Evolutionary conservation across 2,888 invertebrate genomes (phyloP), one percentile per base, ranked within the genome.

Genomic region (Melikaiella ostensackeni): DNA sequence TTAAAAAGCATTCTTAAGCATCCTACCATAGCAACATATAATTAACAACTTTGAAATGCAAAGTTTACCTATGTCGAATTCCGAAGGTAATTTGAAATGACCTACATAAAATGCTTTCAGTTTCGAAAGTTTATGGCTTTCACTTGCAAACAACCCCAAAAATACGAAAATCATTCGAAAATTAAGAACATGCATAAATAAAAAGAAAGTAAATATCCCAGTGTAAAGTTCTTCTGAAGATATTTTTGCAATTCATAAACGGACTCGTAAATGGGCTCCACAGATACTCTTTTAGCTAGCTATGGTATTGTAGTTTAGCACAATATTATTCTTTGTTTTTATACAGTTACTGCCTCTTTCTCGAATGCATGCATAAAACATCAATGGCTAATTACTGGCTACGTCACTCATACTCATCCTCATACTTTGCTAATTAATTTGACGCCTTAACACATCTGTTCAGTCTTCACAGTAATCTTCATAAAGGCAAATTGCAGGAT

Each of bases 341-440:
- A 30, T 63, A 21, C 35, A 63, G 42, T 64, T 64, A 42, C 16
- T 46, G 19, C 66, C 27, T 70, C n/a, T 70, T 50, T 64, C 46
- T 70, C 11, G 4, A 46, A 50, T 70, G 50, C 46, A 50, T 46
- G 11, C 66, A 70, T 70, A 70, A 70, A 46, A 70, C 30, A 70
- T 70, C 42, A 66, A 66, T 66, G 27, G 30, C 46, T 66, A 66
- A 66, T 66, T 66, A 50, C 50, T 70, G 27, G 64, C 64, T 35
- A 21, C 64, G 64, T 66, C 64, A 66, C 35, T 66, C 64, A 42
- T 66, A 42, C 62, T 33, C 35, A 62, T 62, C 55, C 55, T 62
- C 11, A 27, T 27, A 66, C 7, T 30, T 70, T 70, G 46, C 66
- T 70, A 50, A 66, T 66, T 66, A 66, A 66, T 66, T 66, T 66